Conservation (phyloP, 2,888 invertebrate species). For the Athrips mouffetella region DNA sequence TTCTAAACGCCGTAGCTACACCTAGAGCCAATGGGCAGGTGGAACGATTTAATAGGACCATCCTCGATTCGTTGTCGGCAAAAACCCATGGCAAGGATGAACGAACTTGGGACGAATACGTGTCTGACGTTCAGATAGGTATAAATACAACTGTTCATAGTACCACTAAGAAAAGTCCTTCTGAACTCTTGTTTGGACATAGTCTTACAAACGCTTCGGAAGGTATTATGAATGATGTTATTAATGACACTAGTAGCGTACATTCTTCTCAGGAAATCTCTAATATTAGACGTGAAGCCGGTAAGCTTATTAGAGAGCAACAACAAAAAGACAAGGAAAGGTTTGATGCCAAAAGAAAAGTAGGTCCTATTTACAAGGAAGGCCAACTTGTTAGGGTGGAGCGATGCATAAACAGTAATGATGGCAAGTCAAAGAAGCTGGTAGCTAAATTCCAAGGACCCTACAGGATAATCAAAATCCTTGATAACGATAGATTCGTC, state of each 20-base stretch:
- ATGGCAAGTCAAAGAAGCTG: slow-evolving; percentile 17
- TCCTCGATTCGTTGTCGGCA: background rate
- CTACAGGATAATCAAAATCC: slow-evolving; percentile 7
- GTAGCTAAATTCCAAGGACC: slow-evolving; percentile 17
- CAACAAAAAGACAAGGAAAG: slow-evolving; percentile 12
- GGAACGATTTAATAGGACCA: slow-evolving; percentile 11
- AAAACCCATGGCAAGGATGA: slow-evolving; percentile 10
- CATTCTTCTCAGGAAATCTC: background rate
- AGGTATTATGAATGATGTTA: background rate
- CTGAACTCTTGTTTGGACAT: slow-evolving; percentile 15
- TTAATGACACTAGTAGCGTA: background rate
- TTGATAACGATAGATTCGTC: slow-evolving; percentile 12
- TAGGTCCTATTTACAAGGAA: background rate
- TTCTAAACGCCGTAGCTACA: slow-evolving; percentile 17
- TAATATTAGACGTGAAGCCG: slow-evolving; percentile 3
- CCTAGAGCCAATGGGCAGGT: slow-evolving; percentile 16
- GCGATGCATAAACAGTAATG: background rate
- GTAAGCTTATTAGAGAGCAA: slow-evolving; percentile 3
- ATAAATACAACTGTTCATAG: slow-evolving; percentile 16
- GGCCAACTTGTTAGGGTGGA: slow-evolving; percentile 15
- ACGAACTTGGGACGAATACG: background rate
- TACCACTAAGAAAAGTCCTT: slow-evolving; percentile 10
- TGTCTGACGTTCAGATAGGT: slow-evolving; percentile 16
- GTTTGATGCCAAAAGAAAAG: slow-evolving; percentile 11
- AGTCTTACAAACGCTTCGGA: background rate